Percentiles rank a stretch among this genome's conserved stretches.
These are phyloP conservation scores for Schrankia costaestrigalis DNA, from an alignment of 2,888 invertebrate genomes.

Conservation along the genomic window DNA sequence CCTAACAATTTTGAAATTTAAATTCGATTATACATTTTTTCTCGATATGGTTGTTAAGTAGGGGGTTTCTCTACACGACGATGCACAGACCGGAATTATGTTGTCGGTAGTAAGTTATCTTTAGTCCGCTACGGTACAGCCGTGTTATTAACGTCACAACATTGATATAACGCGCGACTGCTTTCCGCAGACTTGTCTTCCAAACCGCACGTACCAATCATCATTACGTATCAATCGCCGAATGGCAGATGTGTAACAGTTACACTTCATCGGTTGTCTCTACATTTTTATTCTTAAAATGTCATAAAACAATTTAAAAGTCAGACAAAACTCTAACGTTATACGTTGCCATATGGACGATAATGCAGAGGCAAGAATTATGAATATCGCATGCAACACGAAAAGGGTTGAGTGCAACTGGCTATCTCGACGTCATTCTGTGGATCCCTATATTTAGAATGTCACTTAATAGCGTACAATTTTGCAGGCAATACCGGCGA, in stretches of 20 bases:
- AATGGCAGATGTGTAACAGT: constrained; percentile 72
- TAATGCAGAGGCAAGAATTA: constrained; percentile 19
- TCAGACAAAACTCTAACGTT: constrained; percentile 24
- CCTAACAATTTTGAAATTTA: constrained; percentile 37
- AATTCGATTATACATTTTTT: constrained; percentile 33
- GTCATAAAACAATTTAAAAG: constrained; percentile 15
- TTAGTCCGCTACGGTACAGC: constrained; percentile 47
- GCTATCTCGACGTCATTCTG: constrained; percentile 57
- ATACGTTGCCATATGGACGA: constrained; percentile 19
- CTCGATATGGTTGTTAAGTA: constrained; percentile 37
- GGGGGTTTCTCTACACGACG: constrained; percentile 33
- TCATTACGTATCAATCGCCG: constrained; percentile 38
- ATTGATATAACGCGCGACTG: constrained; percentile 53
- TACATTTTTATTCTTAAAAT: constrained; percentile 30
- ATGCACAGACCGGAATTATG: constrained; percentile 43
- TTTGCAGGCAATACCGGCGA: constrained; percentile 72
- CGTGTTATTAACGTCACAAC: constrained; percentile 64
- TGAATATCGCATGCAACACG: constrained; percentile 37
- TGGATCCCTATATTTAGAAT: constrained; percentile 74
- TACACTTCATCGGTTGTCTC: constrained; percentile 59
- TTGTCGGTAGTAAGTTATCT: constrained; percentile 59
- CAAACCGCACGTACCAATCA: constrained; percentile 59
- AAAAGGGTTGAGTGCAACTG: constrained; percentile 57
- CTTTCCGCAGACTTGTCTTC: constrained; percentile 58
- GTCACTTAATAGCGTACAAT: constrained; percentile 76